A percentile compares a stretch with the other conserved stretches of the same genome.
Evolutionary conservation across 2,888 invertebrate species (phyloP).

Genomic region (Pasiphila rectangulata): DNA sequence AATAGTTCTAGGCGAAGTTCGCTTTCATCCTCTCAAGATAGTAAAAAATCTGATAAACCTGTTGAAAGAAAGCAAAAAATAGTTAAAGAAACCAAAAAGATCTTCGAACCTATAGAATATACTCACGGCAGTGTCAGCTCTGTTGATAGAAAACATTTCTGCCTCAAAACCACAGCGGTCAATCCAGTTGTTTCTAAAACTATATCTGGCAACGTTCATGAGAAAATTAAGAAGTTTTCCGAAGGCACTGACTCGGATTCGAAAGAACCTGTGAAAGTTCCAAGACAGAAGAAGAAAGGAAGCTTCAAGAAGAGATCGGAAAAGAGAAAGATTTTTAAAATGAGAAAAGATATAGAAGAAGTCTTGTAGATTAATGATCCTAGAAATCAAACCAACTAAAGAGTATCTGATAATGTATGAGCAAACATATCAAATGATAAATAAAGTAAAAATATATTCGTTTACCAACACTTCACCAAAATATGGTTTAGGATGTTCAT

Average conservation of each 20-base stretch:
- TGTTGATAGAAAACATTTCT: conserved; percentile 49
- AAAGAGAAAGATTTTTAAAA: conserved; percentile 57
- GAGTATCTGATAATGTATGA: background rate
- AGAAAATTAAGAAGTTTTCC: conserved; percentile 71
- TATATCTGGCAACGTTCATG: conserved; percentile 64
- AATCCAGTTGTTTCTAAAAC: conserved; percentile 51
- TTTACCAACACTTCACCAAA: too few species aligned
- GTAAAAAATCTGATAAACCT: conserved; percentile 41
- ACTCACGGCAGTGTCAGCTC: conserved; percentile 48
- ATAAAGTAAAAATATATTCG: background rate
- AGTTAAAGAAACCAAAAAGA: conserved; percentile 61
- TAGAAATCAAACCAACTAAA: background rate
- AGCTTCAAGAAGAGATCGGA: conserved; percentile 62
- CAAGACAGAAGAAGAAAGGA: conserved; percentile 56
- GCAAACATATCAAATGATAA: background rate
- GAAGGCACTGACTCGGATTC: conserved; percentile 49
- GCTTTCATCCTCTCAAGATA: conserved; percentile 56
- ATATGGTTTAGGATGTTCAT: conserved; percentile 6
- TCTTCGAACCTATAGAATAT: conserved; percentile 57
- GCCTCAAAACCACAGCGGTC: conserved; percentile 38
- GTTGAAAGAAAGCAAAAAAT: conserved; percentile 38
- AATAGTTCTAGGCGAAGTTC: conserved; percentile 63
- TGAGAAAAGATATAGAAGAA: conserved; percentile 71
- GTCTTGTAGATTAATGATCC: conserved; percentile 43
- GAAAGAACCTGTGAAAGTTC: conserved; percentile 51